Evolutionary conservation across 2,113 vertebrate genomes (phyloP), one percentile per base, ranked within the genome.

Genomic region (Ptyas mucosa): DNA sequence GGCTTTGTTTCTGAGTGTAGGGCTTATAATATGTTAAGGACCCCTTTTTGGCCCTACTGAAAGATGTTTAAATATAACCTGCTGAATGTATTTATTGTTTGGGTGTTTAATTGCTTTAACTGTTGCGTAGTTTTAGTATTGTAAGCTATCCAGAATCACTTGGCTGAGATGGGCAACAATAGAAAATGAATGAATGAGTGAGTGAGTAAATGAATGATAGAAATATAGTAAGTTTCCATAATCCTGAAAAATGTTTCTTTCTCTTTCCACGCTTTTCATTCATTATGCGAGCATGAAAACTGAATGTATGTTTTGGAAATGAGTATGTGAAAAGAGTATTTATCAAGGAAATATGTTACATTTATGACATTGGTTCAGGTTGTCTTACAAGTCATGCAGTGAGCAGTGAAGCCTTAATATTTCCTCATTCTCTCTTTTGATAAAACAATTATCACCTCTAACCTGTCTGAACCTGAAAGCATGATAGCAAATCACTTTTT

Each of bases 231-330:
- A 23, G 2, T 86, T 55, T 46, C 23, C 2, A 9, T 20, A 1
- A 87, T 8, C 20, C 49, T 85, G n/a, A 49, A 23, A 23, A 20
- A 6, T 8, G 43, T 21, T 26, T 23, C 39, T 53, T 58, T 20
- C 43, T 29, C 26, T 18, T 85, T 21, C 26, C 5, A 29, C 24
- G 23, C 1, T 0, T 86, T 69, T 49, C 93, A 34, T 94, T 51
- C 43, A 52, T 91, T 10, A n/a, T 0, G 51, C 64, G 92, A 89
- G 1, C 55, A 89, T 93, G 64, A 88, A 87, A 88, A 92, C 61
- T 1, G 0, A 61, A 95, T 96, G 96, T 96, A 58, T 88, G 93
- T 88, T 89, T 64, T 15, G 94, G 52, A 96, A 92, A 96, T 93
- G 91, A 94, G 46, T 90, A 93, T 92, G 93, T 34, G 85, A 91